Percentiles rank a stretch among this genome's conserved stretches.
phyloP scores from a whole-genome alignment of 2,797 vertebrate genomes.

The Coluber constrictor region DNA sequence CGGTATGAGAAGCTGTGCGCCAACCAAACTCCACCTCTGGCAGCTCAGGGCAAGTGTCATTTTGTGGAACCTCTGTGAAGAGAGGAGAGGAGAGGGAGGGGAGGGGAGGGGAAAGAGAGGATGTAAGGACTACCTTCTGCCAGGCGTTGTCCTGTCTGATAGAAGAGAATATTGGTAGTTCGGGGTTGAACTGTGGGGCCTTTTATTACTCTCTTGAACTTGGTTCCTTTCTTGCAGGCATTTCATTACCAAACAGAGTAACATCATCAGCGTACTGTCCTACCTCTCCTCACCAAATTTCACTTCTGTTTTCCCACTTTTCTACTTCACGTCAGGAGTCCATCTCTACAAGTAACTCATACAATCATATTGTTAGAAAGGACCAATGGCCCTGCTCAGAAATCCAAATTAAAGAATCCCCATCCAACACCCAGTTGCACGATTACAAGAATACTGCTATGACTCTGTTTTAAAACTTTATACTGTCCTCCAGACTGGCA shows the following conservation, averaged over 20 bases:
- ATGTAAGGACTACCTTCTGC: too few relatives aligned
- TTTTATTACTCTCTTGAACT: not conserved
- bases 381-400: not conserved
- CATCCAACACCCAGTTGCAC: not conserved
- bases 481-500: not conserved
- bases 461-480: too few relatives aligned
- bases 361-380: not conserved
- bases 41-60: slow-evolving; percentile 86
- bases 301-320: not conserved
- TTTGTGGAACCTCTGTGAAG: slow-evolving; percentile 84
- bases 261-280: too few relatives aligned
- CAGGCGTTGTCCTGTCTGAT: too few relatives aligned
- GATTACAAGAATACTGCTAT: not conserved
- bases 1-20: slow-evolving; percentile 87
- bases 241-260: not conserved
- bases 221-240: not conserved
- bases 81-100: not conserved
- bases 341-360: not conserved
- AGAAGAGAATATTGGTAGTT: too few relatives aligned
- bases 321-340: not conserved
- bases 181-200: too few relatives aligned
- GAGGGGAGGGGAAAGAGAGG: not conserved
- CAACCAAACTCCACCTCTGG: slow-evolving; percentile 86
- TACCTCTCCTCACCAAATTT: too few relatives aligned
- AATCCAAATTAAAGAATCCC: not conserved